phyloP scores from a whole-genome alignment of 2,888 invertebrate species.

The Panopea generosa region DNA sequence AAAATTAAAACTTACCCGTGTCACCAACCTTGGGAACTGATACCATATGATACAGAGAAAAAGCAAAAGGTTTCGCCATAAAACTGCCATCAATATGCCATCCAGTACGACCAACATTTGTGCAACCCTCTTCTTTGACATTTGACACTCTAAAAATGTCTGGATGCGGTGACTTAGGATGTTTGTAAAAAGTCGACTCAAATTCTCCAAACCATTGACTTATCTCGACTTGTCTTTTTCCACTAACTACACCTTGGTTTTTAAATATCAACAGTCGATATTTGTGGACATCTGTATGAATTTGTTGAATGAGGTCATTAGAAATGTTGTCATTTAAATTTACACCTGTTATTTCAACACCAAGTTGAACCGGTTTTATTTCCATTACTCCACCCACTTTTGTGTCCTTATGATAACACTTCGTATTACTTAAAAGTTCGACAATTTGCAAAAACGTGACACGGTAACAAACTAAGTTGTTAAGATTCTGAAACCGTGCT shows the following conservation, averaged over 20 bases:
- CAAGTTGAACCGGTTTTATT: constrained; percentile 60
- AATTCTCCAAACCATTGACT: constrained; percentile 81
- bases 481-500: too few species aligned
- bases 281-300: constrained; percentile 74
- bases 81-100: constrained; percentile 84
- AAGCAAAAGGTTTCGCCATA: constrained; percentile 78
- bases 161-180: constrained; percentile 79
- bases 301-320: constrained; percentile 68
- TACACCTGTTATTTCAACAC: constrained; percentile 75
- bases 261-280: constrained; percentile 79
- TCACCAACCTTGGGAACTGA: constrained; percentile 77
- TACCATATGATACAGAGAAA: constrained; percentile 80
- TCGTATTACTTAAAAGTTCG: too few species aligned
- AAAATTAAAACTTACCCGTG: constrained; percentile 80
- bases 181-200: constrained; percentile 82
- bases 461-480: too few species aligned
- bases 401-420: background rate
- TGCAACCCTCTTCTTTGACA: constrained; percentile 78
- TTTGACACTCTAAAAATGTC: constrained; percentile 83
- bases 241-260: constrained; percentile 77
- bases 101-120: constrained; percentile 80
- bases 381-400: constrained; percentile 50
- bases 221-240: constrained; percentile 78
- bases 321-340: constrained; percentile 69
- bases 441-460: too few species aligned